Conservation (phyloP, 2,113 vertebrate species). For the Beaufortia kweichowensis region DNA sequence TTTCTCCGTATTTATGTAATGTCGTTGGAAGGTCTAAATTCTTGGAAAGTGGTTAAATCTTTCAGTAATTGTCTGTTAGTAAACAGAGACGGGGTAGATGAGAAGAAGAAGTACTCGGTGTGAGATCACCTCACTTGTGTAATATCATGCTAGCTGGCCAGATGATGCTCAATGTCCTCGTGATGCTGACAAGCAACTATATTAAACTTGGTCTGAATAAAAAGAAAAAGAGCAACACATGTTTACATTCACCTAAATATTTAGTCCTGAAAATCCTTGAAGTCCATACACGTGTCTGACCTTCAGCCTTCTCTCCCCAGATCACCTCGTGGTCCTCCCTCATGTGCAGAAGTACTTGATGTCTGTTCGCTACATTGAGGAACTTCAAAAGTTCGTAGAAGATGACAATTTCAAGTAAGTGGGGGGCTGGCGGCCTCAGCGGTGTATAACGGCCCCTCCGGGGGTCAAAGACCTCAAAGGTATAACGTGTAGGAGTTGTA, state of each 20-base stretch:
- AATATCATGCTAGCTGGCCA: background rate
- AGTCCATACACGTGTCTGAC: background rate
- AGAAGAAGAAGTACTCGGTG: background rate
- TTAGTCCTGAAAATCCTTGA: background rate
- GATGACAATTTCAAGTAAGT: slow-evolving; percentile 97
- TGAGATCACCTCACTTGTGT: background rate
- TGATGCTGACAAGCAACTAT: background rate
- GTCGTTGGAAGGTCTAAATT: too few species aligned
- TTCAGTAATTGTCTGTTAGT: background rate
- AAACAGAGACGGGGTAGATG: background rate
- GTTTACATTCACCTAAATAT: background rate
- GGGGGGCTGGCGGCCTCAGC: background rate
- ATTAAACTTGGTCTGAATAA: background rate
- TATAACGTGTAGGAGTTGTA: background rate
- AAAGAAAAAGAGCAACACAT: too few species aligned
- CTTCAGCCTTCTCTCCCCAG: slow-evolving; percentile 61
- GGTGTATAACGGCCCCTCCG: too few species aligned
- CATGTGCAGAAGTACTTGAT: slow-evolving; percentile 94
- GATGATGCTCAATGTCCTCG: background rate
- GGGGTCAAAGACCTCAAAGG: background rate
- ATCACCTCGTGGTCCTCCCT: slow-evolving; percentile 85
- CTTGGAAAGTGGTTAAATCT: background rate
- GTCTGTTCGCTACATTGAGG: slow-evolving; percentile 93
- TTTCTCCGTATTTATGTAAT: background rate
- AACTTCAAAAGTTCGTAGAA: slow-evolving; percentile 95